A percentile compares a stretch with the other conserved stretches of the same genome.
phyloP scores from a whole-genome alignment of 2,888 invertebrate species.

The Protophormia terraenovae region DNA sequence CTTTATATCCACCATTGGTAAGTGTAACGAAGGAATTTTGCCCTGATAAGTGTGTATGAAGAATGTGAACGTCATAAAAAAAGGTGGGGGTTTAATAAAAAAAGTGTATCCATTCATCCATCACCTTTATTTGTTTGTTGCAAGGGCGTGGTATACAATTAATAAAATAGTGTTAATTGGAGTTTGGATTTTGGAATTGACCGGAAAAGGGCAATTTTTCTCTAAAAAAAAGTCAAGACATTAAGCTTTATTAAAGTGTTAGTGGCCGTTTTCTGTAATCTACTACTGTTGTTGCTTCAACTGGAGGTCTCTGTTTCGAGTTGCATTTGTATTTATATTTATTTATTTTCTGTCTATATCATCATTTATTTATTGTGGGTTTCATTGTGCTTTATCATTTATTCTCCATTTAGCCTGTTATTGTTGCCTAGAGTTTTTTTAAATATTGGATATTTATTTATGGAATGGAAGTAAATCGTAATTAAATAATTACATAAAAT shows the following conservation, averaged over 20 bases:
- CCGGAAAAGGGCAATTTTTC: not conserved
- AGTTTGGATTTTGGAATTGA: conserved; percentile 46
- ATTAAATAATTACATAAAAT: conserved; percentile 67
- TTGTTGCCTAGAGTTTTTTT: not conserved
- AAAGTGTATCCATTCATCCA: conserved; percentile 56
- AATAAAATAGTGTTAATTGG: conserved; percentile 36
- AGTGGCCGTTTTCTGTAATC: not conserved
- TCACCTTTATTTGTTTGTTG: conserved; percentile 44
- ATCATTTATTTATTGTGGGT: conserved; percentile 8
- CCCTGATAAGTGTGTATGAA: not conserved
- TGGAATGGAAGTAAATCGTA: conserved; percentile 57
- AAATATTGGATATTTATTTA: conserved; percentile 29
- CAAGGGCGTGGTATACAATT: conserved; percentile 69
- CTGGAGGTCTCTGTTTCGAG: not conserved
- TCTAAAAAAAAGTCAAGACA: not conserved
- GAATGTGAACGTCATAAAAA: not conserved
- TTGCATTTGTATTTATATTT: not conserved
- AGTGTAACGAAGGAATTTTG: conserved; percentile 74
- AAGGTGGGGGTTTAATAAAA: conserved; percentile 51
- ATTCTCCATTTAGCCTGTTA: conserved; percentile 14
- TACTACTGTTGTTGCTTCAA: not conserved
- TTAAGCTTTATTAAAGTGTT: too few relatives aligned
- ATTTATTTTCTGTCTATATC: conserved; percentile 1
- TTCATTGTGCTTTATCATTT: conserved; percentile 5
- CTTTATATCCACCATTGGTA: conserved; percentile 98